Percentiles rank a stretch among this genome's conserved stretches.
These are phyloP conservation scores for Nicator chloris DNA, from an alignment of 2,113 vertebrate genomes.

Conservation along the genomic window DNA sequence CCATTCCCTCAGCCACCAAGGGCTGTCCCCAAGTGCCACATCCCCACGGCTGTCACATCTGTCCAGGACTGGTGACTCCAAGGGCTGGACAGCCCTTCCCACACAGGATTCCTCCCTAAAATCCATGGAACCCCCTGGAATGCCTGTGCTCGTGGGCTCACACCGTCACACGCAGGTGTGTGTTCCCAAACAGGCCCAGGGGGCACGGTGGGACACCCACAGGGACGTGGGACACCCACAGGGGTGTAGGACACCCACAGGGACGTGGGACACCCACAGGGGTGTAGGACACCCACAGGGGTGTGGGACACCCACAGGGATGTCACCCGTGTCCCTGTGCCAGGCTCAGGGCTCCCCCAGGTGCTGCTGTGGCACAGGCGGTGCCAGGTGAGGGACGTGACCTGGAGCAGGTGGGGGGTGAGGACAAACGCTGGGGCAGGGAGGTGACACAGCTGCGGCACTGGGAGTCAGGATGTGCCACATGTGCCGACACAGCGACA, in stretches of 20 bases:
- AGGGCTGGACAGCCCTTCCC: not conserved
- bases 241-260: no score
- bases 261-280: no score
- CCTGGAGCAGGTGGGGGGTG: rapidly evolving
- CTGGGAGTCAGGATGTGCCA: not conserved
- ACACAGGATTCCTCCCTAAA: rapidly evolving
- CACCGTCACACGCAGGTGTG: rapidly evolving
- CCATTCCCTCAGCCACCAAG: rapidly evolving
- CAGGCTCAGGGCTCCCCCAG: not conserved
- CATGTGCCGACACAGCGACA: not conserved
- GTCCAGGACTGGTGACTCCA: rapidly evolving
- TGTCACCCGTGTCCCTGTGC: not conserved
- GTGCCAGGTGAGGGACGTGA: rapidly evolving
- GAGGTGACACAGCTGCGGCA: rapidly evolving
- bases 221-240: no score
- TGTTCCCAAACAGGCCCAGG: not conserved
- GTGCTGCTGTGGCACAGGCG: rapidly evolving
- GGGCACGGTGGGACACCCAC: rapidly evolving
- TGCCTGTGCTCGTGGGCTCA: rapidly evolving
- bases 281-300: no score
- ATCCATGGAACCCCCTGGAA: rapidly evolving
- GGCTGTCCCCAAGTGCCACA: not conserved
- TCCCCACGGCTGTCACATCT: rapidly evolving
- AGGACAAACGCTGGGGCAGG: not conserved
- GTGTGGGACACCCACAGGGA: no score